Evolutionary conservation across 2,113 vertebrate species (phyloP).

Genomic region (Heteronetta atricapilla): DNA sequence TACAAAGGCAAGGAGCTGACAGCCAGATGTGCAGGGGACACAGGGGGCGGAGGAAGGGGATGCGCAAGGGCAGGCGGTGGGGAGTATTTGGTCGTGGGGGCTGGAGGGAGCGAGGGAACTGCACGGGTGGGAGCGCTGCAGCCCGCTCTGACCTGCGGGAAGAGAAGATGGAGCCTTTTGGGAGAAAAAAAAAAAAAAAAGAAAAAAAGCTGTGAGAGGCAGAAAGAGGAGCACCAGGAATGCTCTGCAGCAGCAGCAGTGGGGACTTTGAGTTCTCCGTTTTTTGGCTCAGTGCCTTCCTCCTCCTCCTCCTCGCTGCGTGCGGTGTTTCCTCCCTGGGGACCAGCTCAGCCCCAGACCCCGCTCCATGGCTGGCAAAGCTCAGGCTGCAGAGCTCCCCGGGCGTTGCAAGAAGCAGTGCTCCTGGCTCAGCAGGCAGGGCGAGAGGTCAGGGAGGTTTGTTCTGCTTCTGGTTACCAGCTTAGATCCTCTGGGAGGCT

Average conservation of each 20-base stretch:
- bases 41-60: fast-evolving
- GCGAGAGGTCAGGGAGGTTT: constrained; percentile 18
- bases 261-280: not conserved
- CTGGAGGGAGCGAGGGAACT: not conserved
- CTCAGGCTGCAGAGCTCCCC: not conserved
- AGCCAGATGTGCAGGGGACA: not conserved
- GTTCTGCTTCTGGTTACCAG: not conserved
- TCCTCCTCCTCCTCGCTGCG: not conserved
- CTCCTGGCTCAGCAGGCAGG: constrained; percentile 16
- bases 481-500: not conserved
- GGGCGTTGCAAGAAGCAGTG: constrained; percentile 12
- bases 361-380: not conserved
- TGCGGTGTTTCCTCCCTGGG: not conserved
- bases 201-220: not conserved
- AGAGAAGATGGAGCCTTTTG: not conserved
- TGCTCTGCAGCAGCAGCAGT: not conserved
- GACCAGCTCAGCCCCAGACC: not conserved
- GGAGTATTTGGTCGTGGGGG: fast-evolving
- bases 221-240: not conserved
- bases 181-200: not conserved
- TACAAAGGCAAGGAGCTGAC: not conserved
- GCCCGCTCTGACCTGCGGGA: not conserved
- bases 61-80: fast-evolving
- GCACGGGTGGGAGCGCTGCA: not conserved
- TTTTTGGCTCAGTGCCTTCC: not conserved